Evolutionary conservation across 2,888 invertebrate species (phyloP), one percentile per base, ranked within the genome.

Genomic region (Notodonta ziczac): DNA sequence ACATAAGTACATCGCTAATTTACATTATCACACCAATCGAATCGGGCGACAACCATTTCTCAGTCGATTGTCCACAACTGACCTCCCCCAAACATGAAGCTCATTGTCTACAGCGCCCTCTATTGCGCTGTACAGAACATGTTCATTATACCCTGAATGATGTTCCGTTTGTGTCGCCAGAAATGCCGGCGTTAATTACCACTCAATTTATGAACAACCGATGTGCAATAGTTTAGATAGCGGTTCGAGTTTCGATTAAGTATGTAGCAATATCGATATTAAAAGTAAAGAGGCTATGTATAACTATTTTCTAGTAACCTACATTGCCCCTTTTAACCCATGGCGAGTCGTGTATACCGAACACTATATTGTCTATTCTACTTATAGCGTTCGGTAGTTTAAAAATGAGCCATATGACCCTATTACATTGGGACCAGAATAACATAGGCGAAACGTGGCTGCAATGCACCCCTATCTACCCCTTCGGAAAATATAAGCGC

Each of bases 81-180:
- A 72, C 76, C 76, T 69, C 69, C 72, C 67, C 69, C 71, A 73
- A 80, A 76, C 81, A 79, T 71, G 71, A 67, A 62, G 65, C 66
- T 78, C 60, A 83, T 83, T 86, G 84, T 82, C 65, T 67, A 68
- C 62, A 56, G 63, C 63, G 65, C 69, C 70, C 67, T 59, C 63
- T 72, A 69, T 35, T 76, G 77, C 73, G 67, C 66, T 63, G 71
- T 71, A 74, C 73, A 78, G 83, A 79, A 84, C 88, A 85, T 80
- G 87, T 85, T 88, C 86, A 89, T 89, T 88, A 88, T 84, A 67
- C 62, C 64, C 61, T 70, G 77, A 82, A 79, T 84, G 84, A 86
- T 80, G 82, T 76, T 81, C 80, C 69, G 75, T 67, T 69, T 72
- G 74, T 87, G 86, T 87, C 87, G 85, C 71, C 71, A 78, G 65